Evolutionary conservation across 2,113 vertebrate genomes (phyloP).

Genomic region (Pachypanchax playfairii): DNA sequence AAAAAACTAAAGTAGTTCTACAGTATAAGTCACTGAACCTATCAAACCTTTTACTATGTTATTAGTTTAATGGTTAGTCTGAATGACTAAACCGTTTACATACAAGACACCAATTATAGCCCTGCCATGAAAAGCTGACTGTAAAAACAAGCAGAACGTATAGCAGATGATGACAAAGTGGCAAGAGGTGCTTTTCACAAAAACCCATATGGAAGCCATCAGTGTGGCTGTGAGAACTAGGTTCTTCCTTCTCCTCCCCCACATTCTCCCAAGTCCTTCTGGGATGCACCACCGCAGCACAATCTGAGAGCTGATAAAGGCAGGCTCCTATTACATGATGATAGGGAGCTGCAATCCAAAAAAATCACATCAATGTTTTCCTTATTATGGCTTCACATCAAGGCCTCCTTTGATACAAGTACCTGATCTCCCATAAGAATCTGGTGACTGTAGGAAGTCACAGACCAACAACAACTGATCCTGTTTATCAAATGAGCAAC

Average conservation of each 20-base stretch:
- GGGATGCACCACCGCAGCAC: slow-evolving; percentile 59
- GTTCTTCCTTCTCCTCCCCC: slow-evolving; percentile 73
- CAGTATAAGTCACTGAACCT: slow-evolving; percentile 36
- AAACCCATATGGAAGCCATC: slow-evolving; percentile 79
- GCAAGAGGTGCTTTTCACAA: slow-evolving; percentile 59
- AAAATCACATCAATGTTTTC: slow-evolving; percentile 58
- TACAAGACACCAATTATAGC: slow-evolving; percentile 45
- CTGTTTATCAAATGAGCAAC: slow-evolving; percentile 21
- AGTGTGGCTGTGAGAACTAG: slow-evolving; percentile 70
- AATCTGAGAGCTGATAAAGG: slow-evolving; percentile 63
- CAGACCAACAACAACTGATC: slow-evolving; percentile 21
- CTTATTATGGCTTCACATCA: slow-evolving; percentile 51
- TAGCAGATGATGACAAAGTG: slow-evolving; percentile 55
- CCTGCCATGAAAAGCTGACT: slow-evolving; percentile 33
- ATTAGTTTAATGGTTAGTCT: slow-evolving; percentile 38
- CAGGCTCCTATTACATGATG: slow-evolving; percentile 53
- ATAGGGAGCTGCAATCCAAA: slow-evolving; percentile 34
- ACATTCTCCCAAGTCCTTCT: slow-evolving; percentile 56
- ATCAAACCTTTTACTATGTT: slow-evolving; percentile 44
- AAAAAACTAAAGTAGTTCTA: slow-evolving; percentile 31
- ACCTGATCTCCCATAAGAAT: slow-evolving; percentile 41
- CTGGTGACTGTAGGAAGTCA: slow-evolving; percentile 27
- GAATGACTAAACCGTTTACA: slow-evolving; percentile 36
- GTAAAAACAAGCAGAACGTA: slow-evolving; percentile 35
- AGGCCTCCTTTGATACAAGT: slow-evolving; percentile 30